phyloP scores from a whole-genome alignment of 2,113 vertebrate genomes.

The Leucoraja erinaceus region DNA sequence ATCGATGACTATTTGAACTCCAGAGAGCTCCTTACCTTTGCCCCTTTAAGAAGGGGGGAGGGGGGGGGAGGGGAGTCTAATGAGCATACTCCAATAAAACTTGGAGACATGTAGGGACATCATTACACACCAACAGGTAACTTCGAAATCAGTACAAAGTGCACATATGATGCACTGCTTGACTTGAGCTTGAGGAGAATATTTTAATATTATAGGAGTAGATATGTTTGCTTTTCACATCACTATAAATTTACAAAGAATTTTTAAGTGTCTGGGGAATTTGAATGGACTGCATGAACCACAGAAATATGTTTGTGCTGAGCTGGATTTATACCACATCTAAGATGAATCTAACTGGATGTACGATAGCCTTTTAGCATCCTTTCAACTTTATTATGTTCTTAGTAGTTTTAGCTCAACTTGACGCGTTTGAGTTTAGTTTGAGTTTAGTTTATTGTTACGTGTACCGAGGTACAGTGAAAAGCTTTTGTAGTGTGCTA shows the following conservation, averaged over 20 bases:
- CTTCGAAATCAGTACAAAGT: background rate
- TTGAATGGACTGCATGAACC: background rate
- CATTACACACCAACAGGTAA: background rate
- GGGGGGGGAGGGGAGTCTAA: background rate
- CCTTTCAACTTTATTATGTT: background rate
- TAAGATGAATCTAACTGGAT: background rate
- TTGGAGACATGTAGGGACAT: background rate
- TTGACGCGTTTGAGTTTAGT: too few relatives aligned
- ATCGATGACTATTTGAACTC: background rate
- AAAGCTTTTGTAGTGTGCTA: too few relatives aligned
- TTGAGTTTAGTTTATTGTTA: too few relatives aligned
- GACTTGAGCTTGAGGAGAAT: background rate
- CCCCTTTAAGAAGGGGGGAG: background rate
- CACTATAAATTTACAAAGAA: background rate
- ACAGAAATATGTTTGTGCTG: background rate
- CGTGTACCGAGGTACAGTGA: too few relatives aligned
- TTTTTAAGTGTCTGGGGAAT: background rate
- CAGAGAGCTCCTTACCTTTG: background rate
- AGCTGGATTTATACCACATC: background rate
- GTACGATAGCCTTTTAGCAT: background rate
- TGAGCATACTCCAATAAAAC: background rate
- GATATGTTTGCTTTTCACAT: background rate
- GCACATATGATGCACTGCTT: background rate
- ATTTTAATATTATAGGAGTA: background rate
- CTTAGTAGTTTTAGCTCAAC: background rate